Base-by-base conservation (phyloP, 2,113 vertebrate genomes). In the Dicrurus megarhynchus region DNA sequence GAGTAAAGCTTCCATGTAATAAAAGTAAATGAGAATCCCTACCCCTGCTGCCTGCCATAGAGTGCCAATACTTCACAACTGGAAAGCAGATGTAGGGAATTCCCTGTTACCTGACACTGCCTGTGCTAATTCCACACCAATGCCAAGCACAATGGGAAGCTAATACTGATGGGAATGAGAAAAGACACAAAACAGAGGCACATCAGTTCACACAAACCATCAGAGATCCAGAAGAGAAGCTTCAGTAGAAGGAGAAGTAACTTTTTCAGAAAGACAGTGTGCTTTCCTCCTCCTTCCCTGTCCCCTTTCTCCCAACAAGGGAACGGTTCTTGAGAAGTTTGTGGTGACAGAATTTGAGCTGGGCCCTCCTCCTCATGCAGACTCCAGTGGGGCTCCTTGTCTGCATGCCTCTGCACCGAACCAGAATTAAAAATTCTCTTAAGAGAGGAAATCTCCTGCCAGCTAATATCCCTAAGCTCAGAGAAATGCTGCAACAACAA, bases 361-460 rank as follows among this genome's bases (percentile, higher is more conserved):
- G 3, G 7, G 67, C 26, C 16, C 13, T 83, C 64, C 67, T 92
- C 33, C 82, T 82, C 77, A 32, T 32, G 37, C 55, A n/a, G 55
- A 75, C 57, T 69, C 81, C 96, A 87, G 37, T 12, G 90, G 64
- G 37, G 35, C 52, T 96, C 73, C 50, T 73, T 53, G 16, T 57
- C 93, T 95, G 33, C 69, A 69, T 28, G 68, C 46, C 68, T 96
- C 86, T 81, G 13, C 32, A 4, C 33, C 2, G 0, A 61, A 73
- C 18, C 84, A 85, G 95, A 96, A 97, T 97, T 95, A 87, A 96
- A 96, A 97, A 94, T 93, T 76, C 77, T 65, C 49, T 96, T 93
- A 93, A 80, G 67, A 90, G 75, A 95, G 69, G 95, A 97, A 97
- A 87, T 95, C 88, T 97, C 95, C 89, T 84, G 61, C 84, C 78